Evolutionary conservation across 2,888 invertebrate genomes (phyloP).

Genomic region (Xylocampa areola): DNA sequence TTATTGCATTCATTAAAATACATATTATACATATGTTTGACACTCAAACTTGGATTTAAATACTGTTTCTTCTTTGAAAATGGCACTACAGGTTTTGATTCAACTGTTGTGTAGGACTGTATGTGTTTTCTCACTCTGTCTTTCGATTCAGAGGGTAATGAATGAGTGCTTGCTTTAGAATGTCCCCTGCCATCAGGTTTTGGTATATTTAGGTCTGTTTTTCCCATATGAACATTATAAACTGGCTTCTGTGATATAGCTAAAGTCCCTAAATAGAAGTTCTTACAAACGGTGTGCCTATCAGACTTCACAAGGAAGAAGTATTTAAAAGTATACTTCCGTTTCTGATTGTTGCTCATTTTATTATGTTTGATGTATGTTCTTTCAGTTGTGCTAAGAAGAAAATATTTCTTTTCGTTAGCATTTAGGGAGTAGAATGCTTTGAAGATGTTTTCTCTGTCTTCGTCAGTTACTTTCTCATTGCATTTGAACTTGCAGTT

Average conservation of each 20-base stretch:
- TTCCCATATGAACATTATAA: conserved; percentile 83
- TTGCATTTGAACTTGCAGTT: conserved; percentile 83
- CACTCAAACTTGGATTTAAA: conserved; percentile 72
- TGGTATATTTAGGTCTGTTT: conserved; percentile 83
- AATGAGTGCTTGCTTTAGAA: conserved; percentile 77
- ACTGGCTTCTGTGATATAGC: conserved; percentile 86
- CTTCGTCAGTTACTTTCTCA: conserved; percentile 77
- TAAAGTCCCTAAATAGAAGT: conserved; percentile 84
- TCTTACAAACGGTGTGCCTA: conserved; percentile 81
- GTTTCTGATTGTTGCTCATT: conserved; percentile 63
- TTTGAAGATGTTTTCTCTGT: conserved; percentile 82
- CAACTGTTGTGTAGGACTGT: conserved; percentile 74
- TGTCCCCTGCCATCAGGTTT: conserved; percentile 84
- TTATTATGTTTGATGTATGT: conserved; percentile 72
- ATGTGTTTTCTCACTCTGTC: conserved; percentile 81
- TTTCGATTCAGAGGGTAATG: conserved; percentile 76
- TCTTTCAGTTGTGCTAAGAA: conserved; percentile 83
- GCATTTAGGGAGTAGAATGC: conserved; percentile 82
- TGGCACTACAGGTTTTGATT: conserved; percentile 76
- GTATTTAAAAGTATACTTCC: conserved; percentile 82
- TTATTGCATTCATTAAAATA: conserved; percentile 75
- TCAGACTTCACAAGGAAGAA: conserved; percentile 79
- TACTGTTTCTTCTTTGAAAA: conserved; percentile 81
- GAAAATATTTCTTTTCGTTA: conserved; percentile 83
- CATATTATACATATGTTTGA: conserved; percentile 82